Percentiles rank a stretch among this genome's conserved stretches.
phyloP scores from a whole-genome alignment of 2,113 vertebrate genomes.

The Synodontis membranacea region DNA sequence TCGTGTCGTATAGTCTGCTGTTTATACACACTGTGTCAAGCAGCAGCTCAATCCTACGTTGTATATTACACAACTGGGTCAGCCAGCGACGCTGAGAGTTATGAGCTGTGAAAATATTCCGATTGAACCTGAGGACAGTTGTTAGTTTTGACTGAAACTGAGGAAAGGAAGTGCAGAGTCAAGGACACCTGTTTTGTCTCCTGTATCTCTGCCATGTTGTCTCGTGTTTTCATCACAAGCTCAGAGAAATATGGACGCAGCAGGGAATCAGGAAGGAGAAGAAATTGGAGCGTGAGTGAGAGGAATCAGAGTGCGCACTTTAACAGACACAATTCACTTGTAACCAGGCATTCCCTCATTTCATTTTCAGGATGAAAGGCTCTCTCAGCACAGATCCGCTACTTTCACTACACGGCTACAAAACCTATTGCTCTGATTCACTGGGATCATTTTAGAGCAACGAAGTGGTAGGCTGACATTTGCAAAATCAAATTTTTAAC shows the following conservation, averaged over 20 bases:
- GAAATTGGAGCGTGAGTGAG: conserved; percentile 28
- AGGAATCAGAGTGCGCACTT: conserved; percentile 1
- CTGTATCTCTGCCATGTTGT: conserved; percentile 35
- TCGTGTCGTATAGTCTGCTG: not conserved
- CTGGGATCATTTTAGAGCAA: not conserved
- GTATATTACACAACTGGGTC: conserved; percentile 1
- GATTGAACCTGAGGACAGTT: not conserved
- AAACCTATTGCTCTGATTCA: conserved; percentile 1
- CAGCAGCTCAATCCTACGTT: not conserved
- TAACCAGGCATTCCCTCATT: conserved; percentile 17
- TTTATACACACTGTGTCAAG: conserved; percentile 10
- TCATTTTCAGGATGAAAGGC: conserved; percentile 19
- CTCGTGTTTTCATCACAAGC: conserved; percentile 26
- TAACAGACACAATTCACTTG: conserved; percentile 29
- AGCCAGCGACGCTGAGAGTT: not conserved
- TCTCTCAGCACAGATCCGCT: not conserved
- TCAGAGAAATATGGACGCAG: conserved; percentile 25
- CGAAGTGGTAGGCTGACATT: not conserved
- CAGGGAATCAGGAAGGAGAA: conserved; percentile 27
- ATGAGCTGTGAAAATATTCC: not conserved
- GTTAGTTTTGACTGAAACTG: not conserved
- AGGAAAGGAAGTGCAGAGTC: conserved; percentile 10
- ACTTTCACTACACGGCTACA: not conserved
- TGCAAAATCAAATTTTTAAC: not conserved
- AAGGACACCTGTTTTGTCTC: conserved; percentile 26